Conservation (phyloP, 2,888 invertebrate genomes). For the Kryphioiulus occultus region DNA sequence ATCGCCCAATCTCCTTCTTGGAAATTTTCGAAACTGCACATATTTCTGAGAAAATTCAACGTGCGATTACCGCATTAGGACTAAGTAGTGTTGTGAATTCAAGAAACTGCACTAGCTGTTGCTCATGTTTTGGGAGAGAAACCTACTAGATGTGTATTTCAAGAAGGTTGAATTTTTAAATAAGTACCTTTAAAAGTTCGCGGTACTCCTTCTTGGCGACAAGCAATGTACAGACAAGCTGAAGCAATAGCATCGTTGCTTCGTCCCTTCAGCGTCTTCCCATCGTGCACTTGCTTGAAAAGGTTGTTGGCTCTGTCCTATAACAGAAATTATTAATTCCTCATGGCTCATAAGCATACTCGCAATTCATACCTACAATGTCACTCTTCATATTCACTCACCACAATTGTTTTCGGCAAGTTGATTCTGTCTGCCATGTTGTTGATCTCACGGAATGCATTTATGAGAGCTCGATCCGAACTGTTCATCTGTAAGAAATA, state of each 20-base stretch:
- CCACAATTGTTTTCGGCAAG: constrained; percentile 92
- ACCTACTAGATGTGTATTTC: no score
- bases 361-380: constrained; percentile 43
- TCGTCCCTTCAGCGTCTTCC: constrained; percentile 92
- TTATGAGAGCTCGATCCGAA: constrained; percentile 92
- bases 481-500: constrained; percentile 76
- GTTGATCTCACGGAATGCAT: constrained; percentile 95
- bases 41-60: constrained; percentile 72
- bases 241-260: constrained; percentile 98
- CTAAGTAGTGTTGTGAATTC: no score
- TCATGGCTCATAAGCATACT: background rate
- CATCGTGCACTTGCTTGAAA: constrained; percentile 96
- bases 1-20: constrained; percentile 98
- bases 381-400: constrained; percentile 58
- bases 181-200: constrained; percentile 81
- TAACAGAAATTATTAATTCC: constrained; percentile 41
- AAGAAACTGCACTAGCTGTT: no score
- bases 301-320: constrained; percentile 91
- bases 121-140: background rate
- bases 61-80: background rate
- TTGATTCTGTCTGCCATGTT: constrained; percentile 99
- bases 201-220: constrained; percentile 97
- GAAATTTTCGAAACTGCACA: constrained; percentile 99
- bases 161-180: no score
- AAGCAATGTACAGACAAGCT: constrained; percentile 98